These are phyloP conservation scores for Luscinia luscinia DNA, from an alignment of 2,797 vertebrate species.

Conservation along the genomic window DNA sequence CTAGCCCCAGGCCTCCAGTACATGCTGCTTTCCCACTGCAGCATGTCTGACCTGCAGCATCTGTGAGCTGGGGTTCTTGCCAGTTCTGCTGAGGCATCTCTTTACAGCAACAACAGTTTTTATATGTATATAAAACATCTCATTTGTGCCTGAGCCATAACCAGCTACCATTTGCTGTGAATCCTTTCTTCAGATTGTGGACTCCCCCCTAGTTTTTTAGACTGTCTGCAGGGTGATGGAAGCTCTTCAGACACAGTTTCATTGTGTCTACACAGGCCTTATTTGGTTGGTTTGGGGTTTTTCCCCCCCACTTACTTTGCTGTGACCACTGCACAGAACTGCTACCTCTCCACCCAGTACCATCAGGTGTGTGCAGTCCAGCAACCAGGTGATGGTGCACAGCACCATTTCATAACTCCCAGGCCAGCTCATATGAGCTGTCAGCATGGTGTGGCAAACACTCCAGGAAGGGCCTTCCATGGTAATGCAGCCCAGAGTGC, in stretches of 20 bases:
- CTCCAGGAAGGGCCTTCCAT: not conserved
- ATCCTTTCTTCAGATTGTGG: not conserved
- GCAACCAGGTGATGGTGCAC: not conserved
- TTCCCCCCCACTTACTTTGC: fast-evolving
- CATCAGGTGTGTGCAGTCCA: not conserved
- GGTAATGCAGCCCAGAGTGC: not conserved
- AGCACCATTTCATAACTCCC: not conserved
- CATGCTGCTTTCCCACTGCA: not conserved
- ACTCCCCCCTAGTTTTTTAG: not conserved
- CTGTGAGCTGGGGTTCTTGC: not conserved
- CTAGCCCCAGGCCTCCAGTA: not conserved
- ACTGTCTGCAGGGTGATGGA: not conserved
- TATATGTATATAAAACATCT: fast-evolving
- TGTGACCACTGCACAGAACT: not conserved
- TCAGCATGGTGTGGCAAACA: not conserved
- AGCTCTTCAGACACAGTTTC: not conserved
- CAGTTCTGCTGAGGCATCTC: not conserved
- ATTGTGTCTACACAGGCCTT: not conserved
- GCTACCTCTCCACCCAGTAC: not conserved
- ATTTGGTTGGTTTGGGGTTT: not conserved
- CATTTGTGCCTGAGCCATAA: not conserved
- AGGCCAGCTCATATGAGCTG: not conserved
- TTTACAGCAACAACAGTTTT: not conserved
- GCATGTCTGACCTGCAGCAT: not conserved
- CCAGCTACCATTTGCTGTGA: not conserved